These are phyloP conservation scores for Cephalopachus bancanus DNA, from an alignment of 2,797 vertebrate genomes.

Conservation along the genomic window DNA sequence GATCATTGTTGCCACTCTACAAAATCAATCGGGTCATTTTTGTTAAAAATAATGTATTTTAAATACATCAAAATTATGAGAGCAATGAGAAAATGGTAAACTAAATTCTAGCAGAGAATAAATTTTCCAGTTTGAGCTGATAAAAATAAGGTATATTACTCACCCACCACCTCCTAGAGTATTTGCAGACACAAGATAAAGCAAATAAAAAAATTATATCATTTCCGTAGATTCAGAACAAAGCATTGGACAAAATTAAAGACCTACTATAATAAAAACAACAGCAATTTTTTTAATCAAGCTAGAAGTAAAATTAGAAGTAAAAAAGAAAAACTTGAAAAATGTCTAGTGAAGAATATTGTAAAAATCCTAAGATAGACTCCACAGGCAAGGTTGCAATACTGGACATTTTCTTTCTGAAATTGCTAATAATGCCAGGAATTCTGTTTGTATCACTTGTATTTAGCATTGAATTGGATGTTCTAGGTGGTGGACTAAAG, in stretches of 20 bases:
- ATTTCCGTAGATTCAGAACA: background rate
- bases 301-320: background rate
- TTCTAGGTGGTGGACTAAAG: background rate
- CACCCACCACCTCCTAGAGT: background rate
- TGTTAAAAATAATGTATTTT: background rate
- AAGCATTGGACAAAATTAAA: background rate
- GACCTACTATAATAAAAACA: background rate
- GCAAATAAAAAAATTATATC: background rate
- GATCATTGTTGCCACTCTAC: background rate
- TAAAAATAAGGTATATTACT: background rate
- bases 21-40: background rate
- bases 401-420: background rate
- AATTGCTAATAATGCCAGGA: background rate
- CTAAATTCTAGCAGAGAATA: background rate
- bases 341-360: background rate
- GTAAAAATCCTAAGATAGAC: background rate
- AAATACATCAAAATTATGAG: background rate
- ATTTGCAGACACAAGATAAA: background rate
- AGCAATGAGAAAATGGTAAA: background rate
- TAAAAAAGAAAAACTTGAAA: background rate
- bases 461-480: background rate
- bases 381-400: background rate
- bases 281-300: background rate
- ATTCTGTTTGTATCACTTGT: background rate
- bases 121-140: background rate